phyloP scores from a whole-genome alignment of 2,888 invertebrate species.

The Diloba caeruleocephala region DNA sequence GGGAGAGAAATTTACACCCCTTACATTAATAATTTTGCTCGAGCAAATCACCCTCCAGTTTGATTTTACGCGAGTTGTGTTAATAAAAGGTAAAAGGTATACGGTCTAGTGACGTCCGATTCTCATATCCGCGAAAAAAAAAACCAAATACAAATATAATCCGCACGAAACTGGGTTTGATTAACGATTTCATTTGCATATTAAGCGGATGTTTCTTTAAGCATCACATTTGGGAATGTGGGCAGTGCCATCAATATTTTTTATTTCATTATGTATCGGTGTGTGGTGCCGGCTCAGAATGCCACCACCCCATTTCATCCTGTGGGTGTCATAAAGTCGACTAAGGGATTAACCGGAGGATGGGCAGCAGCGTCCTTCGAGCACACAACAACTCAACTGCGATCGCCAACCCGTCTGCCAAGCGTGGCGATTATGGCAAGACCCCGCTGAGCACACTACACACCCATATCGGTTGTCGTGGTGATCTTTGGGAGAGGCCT shows the following conservation, averaged over 20 bases:
- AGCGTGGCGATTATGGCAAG: no score
- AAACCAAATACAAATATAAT: slow-evolving; percentile 25
- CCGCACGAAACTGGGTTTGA: slow-evolving; percentile 32
- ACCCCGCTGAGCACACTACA: no score
- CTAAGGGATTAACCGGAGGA: no score
- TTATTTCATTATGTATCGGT: slow-evolving; percentile 15
- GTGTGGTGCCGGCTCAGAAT: no score
- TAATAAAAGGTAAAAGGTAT: slow-evolving; percentile 60
- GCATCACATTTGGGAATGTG: slow-evolving; percentile 18
- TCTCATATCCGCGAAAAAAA: slow-evolving; percentile 28
- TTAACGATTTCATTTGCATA: slow-evolving; percentile 47
- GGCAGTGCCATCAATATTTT: slow-evolving; percentile 17
- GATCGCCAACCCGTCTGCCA: no score
- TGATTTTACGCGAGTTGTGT: slow-evolving; percentile 60
- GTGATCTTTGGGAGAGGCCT: no score
- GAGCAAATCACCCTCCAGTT: slow-evolving; percentile 56
- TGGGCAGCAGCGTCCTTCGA: no score
- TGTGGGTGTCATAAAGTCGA: no score
- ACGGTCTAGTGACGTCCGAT: slow-evolving; percentile 48
- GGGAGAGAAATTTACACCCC: slow-evolving; percentile 40
- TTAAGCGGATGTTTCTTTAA: slow-evolving; percentile 43
- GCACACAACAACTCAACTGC: no score
- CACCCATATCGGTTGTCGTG: no score
- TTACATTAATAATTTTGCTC: slow-evolving; percentile 64
- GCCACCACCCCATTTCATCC: no score